phyloP scores from a whole-genome alignment of 1,140 invertebrate genomes.

The Drosophila erecta region DNA sequence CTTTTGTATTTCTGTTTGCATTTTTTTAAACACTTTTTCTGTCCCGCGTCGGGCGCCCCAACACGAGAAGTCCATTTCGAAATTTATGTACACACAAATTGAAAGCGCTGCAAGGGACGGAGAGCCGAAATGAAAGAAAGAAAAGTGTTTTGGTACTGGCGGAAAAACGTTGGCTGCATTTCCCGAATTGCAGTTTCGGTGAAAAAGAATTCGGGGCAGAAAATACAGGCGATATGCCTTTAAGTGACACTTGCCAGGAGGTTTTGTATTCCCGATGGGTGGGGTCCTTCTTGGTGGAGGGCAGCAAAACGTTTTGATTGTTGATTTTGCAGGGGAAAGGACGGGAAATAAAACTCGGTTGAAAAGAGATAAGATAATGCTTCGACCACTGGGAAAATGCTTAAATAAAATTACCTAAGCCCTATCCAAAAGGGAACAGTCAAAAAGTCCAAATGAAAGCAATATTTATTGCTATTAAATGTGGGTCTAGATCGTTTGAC shows the following conservation, averaged over 20 bases:
- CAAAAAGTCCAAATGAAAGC: too few relatives aligned
- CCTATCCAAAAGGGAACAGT: too few relatives aligned
- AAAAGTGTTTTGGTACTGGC: conserved; percentile 39
- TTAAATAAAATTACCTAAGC: too few relatives aligned
- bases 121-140: conserved; percentile 22
- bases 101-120: conserved; percentile 53
- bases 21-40: conserved; percentile 27
- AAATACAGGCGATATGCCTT: conserved; percentile 62
- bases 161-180: conserved; percentile 59
- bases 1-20: conserved; percentile 4
- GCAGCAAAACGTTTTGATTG: conserved; percentile 39
- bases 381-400: neutral
- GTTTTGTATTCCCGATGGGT: conserved; percentile 14
- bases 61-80: conserved; percentile 81
- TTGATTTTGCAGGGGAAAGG: neutral
- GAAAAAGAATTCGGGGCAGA: conserved; percentile 30
- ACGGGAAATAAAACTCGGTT: conserved; percentile 1
- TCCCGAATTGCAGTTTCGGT: conserved; percentile 55
- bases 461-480: too few relatives aligned
- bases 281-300: neutral
- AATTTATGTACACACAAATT: conserved; percentile 83
- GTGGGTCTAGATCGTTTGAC: too few relatives aligned
- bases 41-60: conserved; percentile 46
- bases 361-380: conserved; percentile 22
- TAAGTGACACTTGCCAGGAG: conserved; percentile 60